These are phyloP conservation scores for Aspiorhynchus laticeps DNA, from an alignment of 2,113 vertebrate species.

Conservation along the genomic window DNA sequence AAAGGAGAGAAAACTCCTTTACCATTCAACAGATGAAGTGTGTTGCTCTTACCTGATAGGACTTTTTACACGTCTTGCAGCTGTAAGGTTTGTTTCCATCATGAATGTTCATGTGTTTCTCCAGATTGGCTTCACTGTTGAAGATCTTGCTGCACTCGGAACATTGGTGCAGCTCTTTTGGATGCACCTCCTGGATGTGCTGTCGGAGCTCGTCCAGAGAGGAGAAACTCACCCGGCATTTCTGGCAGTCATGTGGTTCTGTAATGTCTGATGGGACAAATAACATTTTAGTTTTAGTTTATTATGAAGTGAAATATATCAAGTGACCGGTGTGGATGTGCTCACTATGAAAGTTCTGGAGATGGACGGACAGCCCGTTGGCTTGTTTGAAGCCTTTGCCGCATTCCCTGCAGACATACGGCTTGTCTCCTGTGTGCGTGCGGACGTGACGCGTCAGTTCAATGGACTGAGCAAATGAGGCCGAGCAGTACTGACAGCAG, in stretches of 20 bases:
- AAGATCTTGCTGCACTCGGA: conserved; percentile 80
- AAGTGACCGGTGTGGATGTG: neutral
- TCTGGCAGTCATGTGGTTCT: conserved; percentile 88
- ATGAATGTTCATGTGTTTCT: conserved; percentile 81
- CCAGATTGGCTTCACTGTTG: conserved; percentile 78
- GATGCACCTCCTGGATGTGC: conserved; percentile 83
- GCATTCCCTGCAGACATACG: conserved; percentile 86
- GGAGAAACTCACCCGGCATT: conserved; percentile 86
- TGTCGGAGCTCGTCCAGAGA: conserved; percentile 83
- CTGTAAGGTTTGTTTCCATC: conserved; percentile 83
- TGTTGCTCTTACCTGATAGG: conserved; percentile 78
- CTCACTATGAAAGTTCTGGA: conserved; percentile 88
- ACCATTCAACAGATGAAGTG: neutral
- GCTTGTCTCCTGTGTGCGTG: conserved; percentile 88
- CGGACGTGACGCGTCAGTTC: conserved; percentile 85
- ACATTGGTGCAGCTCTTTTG: conserved; percentile 85
- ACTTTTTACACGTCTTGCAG: conserved; percentile 89
- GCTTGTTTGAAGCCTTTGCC: conserved; percentile 91
- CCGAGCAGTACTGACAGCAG: conserved; percentile 86
- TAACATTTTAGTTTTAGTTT: neutral
- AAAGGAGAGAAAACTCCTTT: neutral
- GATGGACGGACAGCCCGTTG: conserved; percentile 86
- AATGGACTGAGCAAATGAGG: conserved; percentile 87
- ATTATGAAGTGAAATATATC: neutral
- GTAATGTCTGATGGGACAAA: conserved; percentile 73